These are phyloP conservation scores for Volucella zonaria DNA, from an alignment of 2,888 invertebrate genomes.

Conservation along the genomic window DNA sequence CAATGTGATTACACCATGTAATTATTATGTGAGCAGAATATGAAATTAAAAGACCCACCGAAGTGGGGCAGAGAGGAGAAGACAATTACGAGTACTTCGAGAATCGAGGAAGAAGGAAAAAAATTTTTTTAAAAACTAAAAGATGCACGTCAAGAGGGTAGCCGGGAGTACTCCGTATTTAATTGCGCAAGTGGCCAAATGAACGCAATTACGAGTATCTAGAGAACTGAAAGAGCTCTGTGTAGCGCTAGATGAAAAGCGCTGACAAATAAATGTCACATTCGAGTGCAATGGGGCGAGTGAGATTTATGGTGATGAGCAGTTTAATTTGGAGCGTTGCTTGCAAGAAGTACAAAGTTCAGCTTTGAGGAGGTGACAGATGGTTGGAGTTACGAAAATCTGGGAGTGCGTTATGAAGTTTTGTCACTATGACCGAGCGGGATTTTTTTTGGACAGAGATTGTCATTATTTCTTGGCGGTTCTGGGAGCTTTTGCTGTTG, in stretches of 20 bases:
- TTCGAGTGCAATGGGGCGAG: constrained; percentile 35
- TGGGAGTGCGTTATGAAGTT: no score
- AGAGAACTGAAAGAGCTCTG: constrained; percentile 14
- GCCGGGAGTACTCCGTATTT: constrained; percentile 26
- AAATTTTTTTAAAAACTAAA: constrained; percentile 18
- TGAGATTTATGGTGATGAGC: constrained; percentile 51
- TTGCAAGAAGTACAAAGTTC: neutral
- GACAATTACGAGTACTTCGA: constrained; percentile 51
- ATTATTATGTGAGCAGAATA: constrained; percentile 59
- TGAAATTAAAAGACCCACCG: constrained; percentile 48
- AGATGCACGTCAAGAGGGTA: constrained; percentile 28
- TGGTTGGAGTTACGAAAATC: no score
- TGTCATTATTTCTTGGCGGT: no score
- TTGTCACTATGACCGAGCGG: no score
- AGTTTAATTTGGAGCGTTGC: constrained; percentile 6
- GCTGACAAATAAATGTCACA: constrained; percentile 39
- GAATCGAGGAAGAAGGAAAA: neutral
- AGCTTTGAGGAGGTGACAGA: neutral
- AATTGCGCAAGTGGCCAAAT: constrained; percentile 70
- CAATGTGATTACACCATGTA: constrained; percentile 68
- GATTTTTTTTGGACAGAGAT: no score
- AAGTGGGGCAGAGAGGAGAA: neutral
- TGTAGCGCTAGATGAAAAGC: constrained; percentile 4
- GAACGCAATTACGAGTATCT: constrained; percentile 57
- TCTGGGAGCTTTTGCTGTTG: no score